phyloP scores from a whole-genome alignment of 2,797 vertebrate species.

The Sebastolobus alascanus region DNA sequence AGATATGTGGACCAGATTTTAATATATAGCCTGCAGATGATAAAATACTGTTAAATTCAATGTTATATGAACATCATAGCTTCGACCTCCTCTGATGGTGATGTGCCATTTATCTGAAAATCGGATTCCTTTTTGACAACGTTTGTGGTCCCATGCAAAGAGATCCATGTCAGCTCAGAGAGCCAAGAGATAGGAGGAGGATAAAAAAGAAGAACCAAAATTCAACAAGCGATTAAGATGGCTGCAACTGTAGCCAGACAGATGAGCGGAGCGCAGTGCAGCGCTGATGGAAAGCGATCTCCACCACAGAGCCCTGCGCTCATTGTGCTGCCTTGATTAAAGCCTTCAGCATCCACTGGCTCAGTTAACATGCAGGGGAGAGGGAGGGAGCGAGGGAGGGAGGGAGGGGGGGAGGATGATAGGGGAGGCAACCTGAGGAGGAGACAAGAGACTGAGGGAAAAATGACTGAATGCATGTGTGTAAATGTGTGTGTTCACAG shows the following conservation, averaged over 20 bases:
- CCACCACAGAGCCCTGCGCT: conserved; percentile 34
- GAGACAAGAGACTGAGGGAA: conserved; percentile 48
- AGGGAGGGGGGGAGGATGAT: not conserved
- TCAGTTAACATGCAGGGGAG: conserved; percentile 66
- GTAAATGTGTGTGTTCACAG: not conserved
- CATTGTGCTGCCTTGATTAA: conserved; percentile 63
- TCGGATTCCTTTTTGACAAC: not conserved
- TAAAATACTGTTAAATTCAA: not conserved
- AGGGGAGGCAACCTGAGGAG: conserved; percentile 40
- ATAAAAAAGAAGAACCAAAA: conserved; percentile 2
- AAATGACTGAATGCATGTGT: conserved; percentile 6
- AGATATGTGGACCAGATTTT: conserved; percentile 2
- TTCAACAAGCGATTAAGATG: conserved; percentile 25
- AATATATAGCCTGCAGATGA: not conserved
- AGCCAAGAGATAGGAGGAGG: not conserved
- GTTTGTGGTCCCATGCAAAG: not conserved
- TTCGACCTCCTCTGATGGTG: not conserved
- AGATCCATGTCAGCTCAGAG: conserved; percentile 7
- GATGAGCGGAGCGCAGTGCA: conserved; percentile 35
- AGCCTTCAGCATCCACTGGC: conserved; percentile 60
- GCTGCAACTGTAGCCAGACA: conserved; percentile 32
- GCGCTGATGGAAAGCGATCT: conserved; percentile 50
- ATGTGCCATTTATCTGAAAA: conserved; percentile 18
- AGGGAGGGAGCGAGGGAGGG: conserved; percentile 5
- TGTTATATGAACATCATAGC: not conserved